Evolutionary conservation across 2,113 vertebrate genomes (phyloP).

Genomic region (Pontoporia blainvillei): DNA sequence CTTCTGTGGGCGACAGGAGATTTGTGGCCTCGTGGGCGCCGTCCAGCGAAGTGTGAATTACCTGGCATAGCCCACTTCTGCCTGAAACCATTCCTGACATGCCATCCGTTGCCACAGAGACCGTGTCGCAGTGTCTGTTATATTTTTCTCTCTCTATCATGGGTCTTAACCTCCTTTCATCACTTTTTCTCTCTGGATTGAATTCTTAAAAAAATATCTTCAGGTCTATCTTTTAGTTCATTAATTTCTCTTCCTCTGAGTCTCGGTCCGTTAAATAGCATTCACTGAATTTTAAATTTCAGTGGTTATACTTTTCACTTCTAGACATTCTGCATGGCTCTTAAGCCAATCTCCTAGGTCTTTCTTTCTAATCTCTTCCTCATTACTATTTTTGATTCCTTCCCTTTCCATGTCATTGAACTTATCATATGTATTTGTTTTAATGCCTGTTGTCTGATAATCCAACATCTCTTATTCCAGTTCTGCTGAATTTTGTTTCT

Average conservation of each 20-base stretch:
- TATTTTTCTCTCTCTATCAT: background rate
- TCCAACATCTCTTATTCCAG: background rate
- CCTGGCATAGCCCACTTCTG: background rate
- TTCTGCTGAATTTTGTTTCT: background rate
- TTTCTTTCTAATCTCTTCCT: background rate
- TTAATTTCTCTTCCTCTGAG: background rate
- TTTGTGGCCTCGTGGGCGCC: background rate
- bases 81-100: background rate
- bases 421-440: background rate
- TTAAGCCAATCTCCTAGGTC: background rate
- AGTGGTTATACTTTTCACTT: background rate
- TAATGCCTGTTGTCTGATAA: background rate
- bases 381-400: background rate
- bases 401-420: background rate
- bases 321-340: background rate
- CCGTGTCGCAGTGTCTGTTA: background rate
- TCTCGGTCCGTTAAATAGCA: background rate
- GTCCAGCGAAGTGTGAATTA: background rate
- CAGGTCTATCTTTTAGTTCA: background rate
- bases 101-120: background rate
- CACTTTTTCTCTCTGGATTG: background rate
- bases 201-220: background rate
- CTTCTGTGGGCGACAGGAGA: background rate
- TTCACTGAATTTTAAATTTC: background rate
- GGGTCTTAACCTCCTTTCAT: background rate